Percentiles rank a stretch among this genome's conserved stretches.
These are phyloP conservation scores for Propithecus deckenii DNA, from an alignment of 2,797 vertebrate genomes.

Conservation along the genomic window DNA sequence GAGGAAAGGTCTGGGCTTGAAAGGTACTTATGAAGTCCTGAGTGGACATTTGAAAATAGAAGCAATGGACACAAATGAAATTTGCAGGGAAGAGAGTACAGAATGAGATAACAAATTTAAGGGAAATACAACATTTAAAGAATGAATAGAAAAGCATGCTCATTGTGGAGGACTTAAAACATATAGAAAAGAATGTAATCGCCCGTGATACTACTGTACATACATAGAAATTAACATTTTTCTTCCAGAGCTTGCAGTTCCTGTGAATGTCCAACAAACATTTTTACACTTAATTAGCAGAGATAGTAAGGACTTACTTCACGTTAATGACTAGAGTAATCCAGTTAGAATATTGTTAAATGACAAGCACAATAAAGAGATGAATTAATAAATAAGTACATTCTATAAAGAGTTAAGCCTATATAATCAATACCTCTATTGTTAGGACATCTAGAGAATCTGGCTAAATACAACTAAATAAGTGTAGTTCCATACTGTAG, in stretches of 20 bases:
- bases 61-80: background rate
- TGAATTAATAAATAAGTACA: background rate
- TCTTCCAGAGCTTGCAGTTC: background rate
- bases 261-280: background rate
- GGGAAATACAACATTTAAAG: background rate
- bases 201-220: background rate
- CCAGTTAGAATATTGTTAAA: background rate
- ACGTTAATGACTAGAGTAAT: background rate
- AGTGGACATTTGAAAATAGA: background rate
- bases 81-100: background rate
- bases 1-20: background rate
- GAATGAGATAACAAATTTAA: background rate
- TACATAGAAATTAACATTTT: background rate
- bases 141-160: background rate
- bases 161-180: background rate
- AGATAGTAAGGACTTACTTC: background rate
- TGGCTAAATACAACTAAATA: background rate
- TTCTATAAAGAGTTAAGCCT: background rate
- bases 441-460: background rate
- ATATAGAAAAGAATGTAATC: background rate
- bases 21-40: background rate
- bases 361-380: background rate
- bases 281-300: slow-evolving; percentile 12
- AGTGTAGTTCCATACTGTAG: background rate
- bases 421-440: background rate